A percentile compares a stretch with the other conserved stretches of the same genome.
Conservation (phyloP, 1,140 invertebrate species). For the Halyomorpha halys region DNA sequence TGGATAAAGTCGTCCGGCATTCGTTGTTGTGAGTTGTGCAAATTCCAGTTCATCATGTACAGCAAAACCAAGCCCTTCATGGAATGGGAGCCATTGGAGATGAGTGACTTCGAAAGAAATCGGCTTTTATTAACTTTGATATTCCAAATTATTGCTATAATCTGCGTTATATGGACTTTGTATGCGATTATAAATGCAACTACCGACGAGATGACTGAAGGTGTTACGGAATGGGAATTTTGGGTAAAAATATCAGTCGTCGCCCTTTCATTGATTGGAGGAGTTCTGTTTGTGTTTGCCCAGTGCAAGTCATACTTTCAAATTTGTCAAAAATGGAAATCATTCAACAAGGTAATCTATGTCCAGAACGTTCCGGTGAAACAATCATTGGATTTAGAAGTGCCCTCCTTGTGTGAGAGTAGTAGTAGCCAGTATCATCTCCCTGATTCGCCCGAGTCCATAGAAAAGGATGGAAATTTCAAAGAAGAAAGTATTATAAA, state of each 20-base stretch:
- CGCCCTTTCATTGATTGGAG: constrained; percentile 89
- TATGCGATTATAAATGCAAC: constrained; percentile 91
- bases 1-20: constrained; percentile 94
- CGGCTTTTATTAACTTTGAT: constrained; percentile 83
- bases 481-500: constrained; percentile 32
- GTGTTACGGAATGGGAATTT: constrained; percentile 82
- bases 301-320: constrained; percentile 90
- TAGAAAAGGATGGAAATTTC: constrained; percentile 9
- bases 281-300: constrained; percentile 92
- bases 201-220: constrained; percentile 76
- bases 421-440: background rate
- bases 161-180: constrained; percentile 92
- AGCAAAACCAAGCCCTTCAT: constrained; percentile 90
- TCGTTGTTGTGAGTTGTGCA: constrained; percentile 88
- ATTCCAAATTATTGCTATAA: constrained; percentile 86
- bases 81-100: constrained; percentile 90
- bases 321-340: constrained; percentile 81
- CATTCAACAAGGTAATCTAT: constrained; percentile 82
- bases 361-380: constrained; percentile 85
- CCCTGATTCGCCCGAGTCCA: background rate
- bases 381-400: constrained; percentile 16
- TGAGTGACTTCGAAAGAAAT: constrained; percentile 80
- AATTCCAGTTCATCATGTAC: constrained; percentile 93
- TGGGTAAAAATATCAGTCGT: constrained; percentile 95
- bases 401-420: background rate